Evolutionary conservation across 1,140 invertebrate species (phyloP), one percentile per base, ranked within the genome.

Genomic region (Plectus sambesii): DNA sequence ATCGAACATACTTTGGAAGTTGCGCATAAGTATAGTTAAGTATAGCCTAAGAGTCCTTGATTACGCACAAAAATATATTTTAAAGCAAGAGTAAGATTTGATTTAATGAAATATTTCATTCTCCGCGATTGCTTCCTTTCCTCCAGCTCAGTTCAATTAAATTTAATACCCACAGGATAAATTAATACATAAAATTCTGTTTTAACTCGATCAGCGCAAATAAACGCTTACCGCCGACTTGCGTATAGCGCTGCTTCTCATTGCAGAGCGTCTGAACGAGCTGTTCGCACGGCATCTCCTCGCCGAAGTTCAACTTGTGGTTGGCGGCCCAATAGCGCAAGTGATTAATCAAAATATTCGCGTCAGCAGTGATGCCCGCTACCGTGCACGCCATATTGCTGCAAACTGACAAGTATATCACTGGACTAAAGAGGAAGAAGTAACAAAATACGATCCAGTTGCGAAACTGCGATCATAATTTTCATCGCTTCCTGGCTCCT

Each of bases 201-300:
- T 2, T 5, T 19, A 15, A 48, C 47, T 26, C 5, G 20, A 17
- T 49, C 17, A 25, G 17, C n/a, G 2, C 36, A 54, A 42, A 29
- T 5, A 9, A 36, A 40, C 27, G 40, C 24, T 69, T 72, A 79
- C 89, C 93, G 78, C 93, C 93, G 73, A 90, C 96, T 66, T 99
- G 93, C 42, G 94, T 99, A 67, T 98, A 98, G 6, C 89, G 88
- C 73, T 99, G 94, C 72, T 98, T 99, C 23, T 97, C 81, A 77
- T 99, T 92, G 77, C 93, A 98, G 3, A 99, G 74, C 77, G 84
- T 86, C 2, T 87, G 87, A 1, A 99, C 94, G 2, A 99, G 74
- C 68, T 98, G 89, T 73, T 99, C 94, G 75, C 88, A 92, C 8
- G 94, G 93, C 63, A 99, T 98, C n/a, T 88, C 83, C 74, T 97